Evolutionary conservation across 92 coral and sea anemone genomes (phyloP), one percentile per base, ranked within the genome.

Genomic region (Muricea muricata): DNA sequence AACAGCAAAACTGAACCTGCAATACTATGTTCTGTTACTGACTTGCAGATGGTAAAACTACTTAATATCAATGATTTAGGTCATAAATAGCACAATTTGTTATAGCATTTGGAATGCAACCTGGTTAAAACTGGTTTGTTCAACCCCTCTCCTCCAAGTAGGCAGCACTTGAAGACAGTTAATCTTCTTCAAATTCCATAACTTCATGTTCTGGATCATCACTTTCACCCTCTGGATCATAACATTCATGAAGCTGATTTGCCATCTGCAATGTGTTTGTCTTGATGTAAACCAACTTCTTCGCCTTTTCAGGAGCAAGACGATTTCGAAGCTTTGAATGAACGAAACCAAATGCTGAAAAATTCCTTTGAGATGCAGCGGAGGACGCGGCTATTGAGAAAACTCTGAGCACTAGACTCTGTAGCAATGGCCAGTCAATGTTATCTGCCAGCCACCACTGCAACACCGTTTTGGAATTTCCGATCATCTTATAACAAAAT

Each of bases 371-470:
- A 7, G 75, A 69, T 31, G 75, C 46, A 1, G 75, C 75, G 14
- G 75, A 31, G 30, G 48, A 69, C 30, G 75, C 75, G 33, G 75
- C 75, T 50, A 69, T 69, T 12, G 75, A 2, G 24, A 69, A 69
- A 1, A 69, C 50, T 12, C 75, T 24, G 18, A 69, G 12, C 14
- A 50, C 75, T 33, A 69, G 75, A 69, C 35, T 41, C 31, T 69
- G 75, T 35, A 69, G 75, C 75, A 69, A 32, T 4, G 75, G 75
- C 75, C 50, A 69, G 75, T 69, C 75, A 0, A 50, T 69, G 75
- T 50, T 50, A 69, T 69, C 75, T 41, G 75, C 75, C 75, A 69
- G 17, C 75, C 75, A 69, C 75, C 75, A 69, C 75, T 69, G 75
- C 75, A 69, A 35, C 47, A 69, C 75, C 13, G 75, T 12, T 69